A percentile compares a stretch with the other conserved stretches of the same genome.
Conservation (phyloP, 2,888 invertebrate genomes). For the Poecilobothrus nobilitatus region DNA sequence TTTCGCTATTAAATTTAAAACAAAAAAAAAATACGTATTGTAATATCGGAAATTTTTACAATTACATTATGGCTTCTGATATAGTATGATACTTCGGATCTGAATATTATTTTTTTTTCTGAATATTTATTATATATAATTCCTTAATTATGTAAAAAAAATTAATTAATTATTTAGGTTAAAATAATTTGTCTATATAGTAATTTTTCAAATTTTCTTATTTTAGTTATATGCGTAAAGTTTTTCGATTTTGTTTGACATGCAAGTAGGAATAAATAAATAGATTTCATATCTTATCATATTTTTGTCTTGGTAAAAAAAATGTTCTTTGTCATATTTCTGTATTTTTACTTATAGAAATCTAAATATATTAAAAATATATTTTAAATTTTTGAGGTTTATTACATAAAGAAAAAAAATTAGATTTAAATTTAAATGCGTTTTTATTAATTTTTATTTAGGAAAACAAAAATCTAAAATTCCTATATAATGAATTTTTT, state of each 20-base stretch:
- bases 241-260: too few relatives aligned
- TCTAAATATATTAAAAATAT: not conserved
- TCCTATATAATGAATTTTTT: not conserved
- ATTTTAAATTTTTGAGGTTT: slow-evolving; percentile 3
- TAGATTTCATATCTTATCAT: not conserved
- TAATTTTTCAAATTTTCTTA: not conserved
- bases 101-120: not conserved
- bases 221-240: not conserved
- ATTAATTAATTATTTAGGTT: not conserved
- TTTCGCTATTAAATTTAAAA: not conserved
- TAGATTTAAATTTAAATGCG: not conserved
- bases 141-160: not conserved
- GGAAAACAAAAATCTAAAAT: not conserved
- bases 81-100: not conserved
- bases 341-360: not conserved
- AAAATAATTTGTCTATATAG: not conserved
- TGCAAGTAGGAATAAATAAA: not conserved
- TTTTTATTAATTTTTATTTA: not conserved
- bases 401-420: not conserved
- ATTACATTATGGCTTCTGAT: not conserved
- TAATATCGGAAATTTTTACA: not conserved
- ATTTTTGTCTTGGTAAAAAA: slow-evolving; percentile 1
- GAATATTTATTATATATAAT: not conserved
- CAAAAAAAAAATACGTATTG: not conserved
- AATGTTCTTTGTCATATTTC: not conserved